These are phyloP conservation scores for Myrmecobius fasciatus DNA, from an alignment of 2,113 vertebrate species.

Conservation along the genomic window DNA sequence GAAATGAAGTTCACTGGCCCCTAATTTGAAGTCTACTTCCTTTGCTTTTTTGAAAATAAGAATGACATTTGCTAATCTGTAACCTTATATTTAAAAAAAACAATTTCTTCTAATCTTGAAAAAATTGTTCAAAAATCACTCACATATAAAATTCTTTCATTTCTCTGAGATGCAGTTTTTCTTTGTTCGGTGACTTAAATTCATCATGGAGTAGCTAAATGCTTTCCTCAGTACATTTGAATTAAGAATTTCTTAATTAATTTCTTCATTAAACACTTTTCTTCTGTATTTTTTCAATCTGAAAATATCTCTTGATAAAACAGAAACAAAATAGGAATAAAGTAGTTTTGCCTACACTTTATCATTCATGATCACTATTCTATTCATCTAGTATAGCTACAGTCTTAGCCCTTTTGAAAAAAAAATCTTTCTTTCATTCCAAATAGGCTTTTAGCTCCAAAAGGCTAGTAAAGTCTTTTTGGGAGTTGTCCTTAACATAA, in stretches of 20 bases:
- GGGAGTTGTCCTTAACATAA: too few species aligned
- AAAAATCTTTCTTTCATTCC: not conserved
- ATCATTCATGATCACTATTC: not conserved
- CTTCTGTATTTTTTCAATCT: too few species aligned
- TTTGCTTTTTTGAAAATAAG: not conserved
- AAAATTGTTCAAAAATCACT: not conserved
- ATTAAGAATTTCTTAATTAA: not conserved
- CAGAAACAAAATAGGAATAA: not conserved
- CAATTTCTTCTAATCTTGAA: not conserved
- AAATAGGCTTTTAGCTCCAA: too few species aligned
- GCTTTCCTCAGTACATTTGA: not conserved
- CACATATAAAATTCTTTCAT: not conserved
- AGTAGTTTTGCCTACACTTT: not conserved
- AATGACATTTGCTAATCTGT: not conserved
- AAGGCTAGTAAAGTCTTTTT: too few species aligned
- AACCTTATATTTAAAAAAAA: not conserved
- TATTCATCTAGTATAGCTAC: not conserved
- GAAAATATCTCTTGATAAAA: not conserved
- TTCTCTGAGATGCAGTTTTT: not conserved
- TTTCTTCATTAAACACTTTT: not conserved
- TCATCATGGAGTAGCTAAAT: not conserved
- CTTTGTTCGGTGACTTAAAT: not conserved
- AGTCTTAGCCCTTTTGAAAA: not conserved
- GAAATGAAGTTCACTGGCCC: not conserved
- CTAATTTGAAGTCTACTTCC: not conserved